Conservation (phyloP, 2,113 vertebrate species). For the Alligator mississippiensis region DNA sequence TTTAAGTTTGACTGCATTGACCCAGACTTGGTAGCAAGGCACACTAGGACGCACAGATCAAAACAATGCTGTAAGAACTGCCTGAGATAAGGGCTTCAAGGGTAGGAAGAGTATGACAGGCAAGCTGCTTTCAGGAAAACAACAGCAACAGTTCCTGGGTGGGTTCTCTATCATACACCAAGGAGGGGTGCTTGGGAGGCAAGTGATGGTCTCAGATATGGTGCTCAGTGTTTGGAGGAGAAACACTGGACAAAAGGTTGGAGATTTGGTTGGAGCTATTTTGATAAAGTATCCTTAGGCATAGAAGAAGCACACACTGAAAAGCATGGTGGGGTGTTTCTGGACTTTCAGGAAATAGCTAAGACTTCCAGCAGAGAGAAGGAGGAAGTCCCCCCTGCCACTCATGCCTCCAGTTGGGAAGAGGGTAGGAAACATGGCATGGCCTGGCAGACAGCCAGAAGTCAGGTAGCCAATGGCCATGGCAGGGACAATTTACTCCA, state of each 20-base stretch:
- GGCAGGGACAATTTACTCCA: background rate
- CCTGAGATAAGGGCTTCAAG: background rate
- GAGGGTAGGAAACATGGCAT: background rate
- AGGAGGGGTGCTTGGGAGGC: background rate
- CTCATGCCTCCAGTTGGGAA: background rate
- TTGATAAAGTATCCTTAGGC: background rate
- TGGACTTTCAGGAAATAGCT: no score
- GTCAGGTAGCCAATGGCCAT: background rate
- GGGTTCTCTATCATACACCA: background rate
- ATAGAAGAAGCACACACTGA: background rate
- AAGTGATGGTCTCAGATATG: background rate
- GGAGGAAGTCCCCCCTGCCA: background rate
- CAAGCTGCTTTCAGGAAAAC: background rate
- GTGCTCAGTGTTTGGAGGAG: slow-evolving; percentile 17
- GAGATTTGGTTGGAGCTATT: background rate
- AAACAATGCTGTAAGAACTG: background rate
- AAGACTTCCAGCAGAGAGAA: background rate
- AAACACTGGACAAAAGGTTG: background rate
- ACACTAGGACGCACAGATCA: background rate
- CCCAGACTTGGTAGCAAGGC: background rate
- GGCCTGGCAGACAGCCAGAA: background rate
- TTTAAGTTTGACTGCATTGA: background rate
- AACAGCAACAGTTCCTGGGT: background rate
- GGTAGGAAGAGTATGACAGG: background rate
- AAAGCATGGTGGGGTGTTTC: background rate